Percentiles rank a stretch among this genome's conserved stretches.
These are phyloP conservation scores for Montipora capricornis DNA, from an alignment of 64 coral and sea anemone genomes.

Conservation along the genomic window DNA sequence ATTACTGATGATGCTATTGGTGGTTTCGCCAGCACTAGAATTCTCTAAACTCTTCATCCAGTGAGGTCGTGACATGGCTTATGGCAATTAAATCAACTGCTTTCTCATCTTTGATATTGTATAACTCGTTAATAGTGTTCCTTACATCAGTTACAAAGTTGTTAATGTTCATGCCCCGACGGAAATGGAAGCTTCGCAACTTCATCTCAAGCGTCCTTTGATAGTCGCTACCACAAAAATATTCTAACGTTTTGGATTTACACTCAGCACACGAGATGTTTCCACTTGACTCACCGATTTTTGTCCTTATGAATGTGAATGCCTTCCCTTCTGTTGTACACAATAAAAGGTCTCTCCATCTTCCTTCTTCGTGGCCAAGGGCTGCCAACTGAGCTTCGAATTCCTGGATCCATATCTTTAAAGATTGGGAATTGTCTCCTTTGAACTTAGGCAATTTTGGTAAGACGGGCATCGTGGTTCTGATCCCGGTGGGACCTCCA, in stretches of 20 bases:
- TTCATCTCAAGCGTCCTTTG: constrained; percentile 37
- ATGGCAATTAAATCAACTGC: constrained; percentile 37
- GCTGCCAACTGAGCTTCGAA: constrained; percentile 39
- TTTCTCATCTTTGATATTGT: constrained; percentile 42
- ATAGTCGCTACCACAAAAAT: constrained; percentile 38
- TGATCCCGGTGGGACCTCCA: neutral
- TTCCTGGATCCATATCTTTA: constrained; percentile 6
- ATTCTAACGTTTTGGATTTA: neutral
- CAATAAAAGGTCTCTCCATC: constrained; percentile 19
- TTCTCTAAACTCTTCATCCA: constrained; percentile 13
- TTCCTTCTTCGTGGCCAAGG: constrained; percentile 17
- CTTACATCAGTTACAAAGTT: constrained; percentile 42
- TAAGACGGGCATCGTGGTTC: constrained; percentile 10
- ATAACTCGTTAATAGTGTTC: constrained; percentile 47
- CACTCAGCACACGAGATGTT: too few relatives aligned
- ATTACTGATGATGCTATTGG: neutral
- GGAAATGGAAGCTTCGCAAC: constrained; percentile 56
- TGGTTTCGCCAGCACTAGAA: neutral
- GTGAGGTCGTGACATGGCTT: constrained; percentile 37
- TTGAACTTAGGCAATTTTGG: constrained; percentile 3
- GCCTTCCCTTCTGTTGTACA: constrained; percentile 30
- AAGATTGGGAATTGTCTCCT: constrained; percentile 12
- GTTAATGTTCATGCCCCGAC: constrained; percentile 35
- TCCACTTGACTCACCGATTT: too few relatives aligned
- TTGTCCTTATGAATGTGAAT: neutral